Evolutionary conservation across 2,888 invertebrate species (phyloP).

Genomic region (Synanthedon tipuliformis): DNA sequence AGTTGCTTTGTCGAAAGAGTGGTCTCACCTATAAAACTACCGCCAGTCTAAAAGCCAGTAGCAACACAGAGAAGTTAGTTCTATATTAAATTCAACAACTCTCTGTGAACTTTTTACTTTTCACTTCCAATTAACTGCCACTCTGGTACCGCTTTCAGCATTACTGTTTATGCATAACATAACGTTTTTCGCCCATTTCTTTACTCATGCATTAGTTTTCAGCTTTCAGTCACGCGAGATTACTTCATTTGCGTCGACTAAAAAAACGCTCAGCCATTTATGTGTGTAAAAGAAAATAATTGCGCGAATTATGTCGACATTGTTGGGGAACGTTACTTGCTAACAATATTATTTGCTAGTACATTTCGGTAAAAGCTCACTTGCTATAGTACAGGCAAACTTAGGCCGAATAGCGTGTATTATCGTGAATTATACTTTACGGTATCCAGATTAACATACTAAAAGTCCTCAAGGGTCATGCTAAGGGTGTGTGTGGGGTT

Average conservation of each 20-base stretch:
- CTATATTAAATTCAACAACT: slow-evolving; percentile 4
- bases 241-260: slow-evolving; percentile 30
- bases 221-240: slow-evolving; percentile 33
- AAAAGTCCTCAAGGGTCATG: too few relatives aligned
- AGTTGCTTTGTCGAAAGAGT: background rate
- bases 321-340: background rate
- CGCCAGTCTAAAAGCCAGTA: background rate
- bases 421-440: too few relatives aligned
- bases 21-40: background rate
- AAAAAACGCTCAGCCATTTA: slow-evolving; percentile 4
- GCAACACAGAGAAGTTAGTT: background rate
- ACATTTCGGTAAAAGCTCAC: too few relatives aligned
- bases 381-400: too few relatives aligned
- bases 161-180: background rate
- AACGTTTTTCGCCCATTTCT: background rate
- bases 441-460: too few relatives aligned
- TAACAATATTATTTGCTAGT: background rate
- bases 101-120: slow-evolving; percentile 16
- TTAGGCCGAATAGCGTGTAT: too few relatives aligned
- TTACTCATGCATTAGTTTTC: slow-evolving; percentile 8
- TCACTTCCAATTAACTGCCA: slow-evolving; percentile 16
- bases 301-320: background rate
- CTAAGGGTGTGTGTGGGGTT: too few relatives aligned
- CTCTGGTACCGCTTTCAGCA: slow-evolving; percentile 1
- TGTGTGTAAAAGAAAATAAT: background rate